Conservation (phyloP, 2,797 vertebrate genomes). For the Adrianichthys oophorus region DNA sequence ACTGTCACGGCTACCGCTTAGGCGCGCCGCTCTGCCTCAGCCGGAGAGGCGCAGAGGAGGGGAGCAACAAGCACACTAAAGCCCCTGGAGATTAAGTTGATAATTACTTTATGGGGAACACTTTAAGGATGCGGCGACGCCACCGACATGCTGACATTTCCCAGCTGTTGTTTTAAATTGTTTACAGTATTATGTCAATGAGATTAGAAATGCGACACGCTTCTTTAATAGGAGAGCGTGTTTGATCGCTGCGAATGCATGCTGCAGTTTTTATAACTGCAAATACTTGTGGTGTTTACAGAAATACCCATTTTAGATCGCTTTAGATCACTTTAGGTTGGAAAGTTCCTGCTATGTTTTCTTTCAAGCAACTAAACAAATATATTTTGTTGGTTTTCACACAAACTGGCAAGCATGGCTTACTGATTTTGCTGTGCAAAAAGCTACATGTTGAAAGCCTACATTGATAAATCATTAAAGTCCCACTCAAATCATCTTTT, state of each 20-base stretch:
- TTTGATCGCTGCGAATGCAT: conserved; percentile 5
- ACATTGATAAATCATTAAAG: conserved; percentile 56
- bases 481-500: conserved; percentile 8
- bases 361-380: conserved; percentile 46
- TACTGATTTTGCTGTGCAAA: conserved; percentile 34
- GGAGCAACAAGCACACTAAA: conserved; percentile 31
- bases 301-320: conserved; percentile 27
- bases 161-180: conserved; percentile 40
- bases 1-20: conserved; percentile 66
- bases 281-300: conserved; percentile 32
- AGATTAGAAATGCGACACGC: conserved; percentile 11
- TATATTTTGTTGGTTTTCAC: conserved; percentile 44
- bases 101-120: conserved; percentile 53
- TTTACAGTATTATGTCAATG: conserved; percentile 20
- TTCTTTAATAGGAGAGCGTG: conserved; percentile 1
- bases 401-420: conserved; percentile 41
- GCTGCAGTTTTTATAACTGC: conserved; percentile 13
- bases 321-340: conserved; percentile 37
- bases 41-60: conserved; percentile 17
- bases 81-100: conserved; percentile 48
- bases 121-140: conserved; percentile 31
- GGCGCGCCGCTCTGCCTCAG: conserved; percentile 35
- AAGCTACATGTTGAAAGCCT: conserved; percentile 58
- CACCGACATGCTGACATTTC: conserved; percentile 41
- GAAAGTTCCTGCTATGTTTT: conserved; percentile 33